Base-by-base conservation (phyloP, 1,140 invertebrate species). In the Euschistus heros region DNA sequence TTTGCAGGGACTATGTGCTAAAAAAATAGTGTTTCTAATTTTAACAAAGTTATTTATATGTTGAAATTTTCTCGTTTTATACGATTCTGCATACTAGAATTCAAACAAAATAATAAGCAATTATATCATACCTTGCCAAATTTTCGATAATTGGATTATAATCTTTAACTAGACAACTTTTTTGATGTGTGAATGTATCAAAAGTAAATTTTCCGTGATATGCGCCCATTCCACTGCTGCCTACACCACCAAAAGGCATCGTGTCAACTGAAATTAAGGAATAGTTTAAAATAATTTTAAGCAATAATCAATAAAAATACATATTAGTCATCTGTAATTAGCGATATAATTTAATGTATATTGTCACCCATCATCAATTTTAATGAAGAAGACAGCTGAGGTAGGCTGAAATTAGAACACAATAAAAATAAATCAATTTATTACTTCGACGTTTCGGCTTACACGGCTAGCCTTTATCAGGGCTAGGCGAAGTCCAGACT, bases 171-270 rank as follows among this genome's bases (percentile, higher is more conserved):
- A 97, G 79, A 69, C 88, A 87, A 52, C 89, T 83, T 78, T 95
- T 94, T 66, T 88, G 86, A 76, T 98, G 94, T 7, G 87, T 86
- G 75, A 98, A 98, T 0, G 90, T 92, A 68, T 97, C 90, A 72
- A 92, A 97, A 4, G 86, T 86, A 69, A 82, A 83, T 76, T 91
- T 91, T 61, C 96, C 95, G 78, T 97, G 93, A 75, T 97, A 98
- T 3, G 81, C 77, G 33, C 95, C 95, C 75, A 96, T 91, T 57
- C 95, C 96, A 75, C 92, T 95, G 63, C 78, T 71, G 14, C 95
- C 95, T 60, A 97, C 86, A 13, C 90, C 89, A 57, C 90, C 90
- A 72, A 92, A 92, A 2, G 89, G 89, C 64, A 92, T 72, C 14
- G 83, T 82, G 30, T 89, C 87, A 79, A 90, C 87, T 87, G 73